A percentile compares a stretch with the other conserved stretches of the same genome.
These are phyloP conservation scores for Coreoperca whiteheadi DNA, from an alignment of 2,113 vertebrate genomes.

Conservation along the genomic window DNA sequence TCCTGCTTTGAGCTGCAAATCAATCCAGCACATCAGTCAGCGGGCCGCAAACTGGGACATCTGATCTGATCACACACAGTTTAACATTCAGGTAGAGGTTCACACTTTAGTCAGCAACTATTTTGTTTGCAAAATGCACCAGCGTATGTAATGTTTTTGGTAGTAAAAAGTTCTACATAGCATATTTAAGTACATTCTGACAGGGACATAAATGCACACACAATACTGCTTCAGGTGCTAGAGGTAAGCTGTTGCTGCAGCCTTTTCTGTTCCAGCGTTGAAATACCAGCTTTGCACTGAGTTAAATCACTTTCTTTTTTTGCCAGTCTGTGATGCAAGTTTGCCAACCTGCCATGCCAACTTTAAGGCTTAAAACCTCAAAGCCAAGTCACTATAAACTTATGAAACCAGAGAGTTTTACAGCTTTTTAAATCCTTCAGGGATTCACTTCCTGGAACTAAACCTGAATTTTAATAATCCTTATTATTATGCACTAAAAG, in stretches of 20 bases:
- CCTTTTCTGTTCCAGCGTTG: constrained; percentile 8
- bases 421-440: constrained; percentile 48
- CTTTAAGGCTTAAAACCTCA: constrained; percentile 61
- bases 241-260: constrained; percentile 37
- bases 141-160: neutral
- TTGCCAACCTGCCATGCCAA: constrained; percentile 45
- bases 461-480: constrained; percentile 49
- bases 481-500: constrained; percentile 38
- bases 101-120: neutral
- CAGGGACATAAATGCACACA: neutral
- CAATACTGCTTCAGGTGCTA: constrained; percentile 12
- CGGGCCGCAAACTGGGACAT: neutral
- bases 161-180: neutral
- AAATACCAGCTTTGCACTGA: constrained; percentile 48
- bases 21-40: constrained; percentile 9
- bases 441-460: constrained; percentile 52
- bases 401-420: constrained; percentile 43
- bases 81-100: neutral
- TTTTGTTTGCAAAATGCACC: neutral
- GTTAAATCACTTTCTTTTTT: constrained; percentile 45
- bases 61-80: neutral
- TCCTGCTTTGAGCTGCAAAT: constrained; percentile 1
- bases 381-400: constrained; percentile 48
- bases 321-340: constrained; percentile 33
- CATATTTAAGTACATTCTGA: constrained; percentile 14